These are phyloP conservation scores for Deilephila porcellus DNA, from an alignment of 2,888 invertebrate genomes.

Conservation along the genomic window DNA sequence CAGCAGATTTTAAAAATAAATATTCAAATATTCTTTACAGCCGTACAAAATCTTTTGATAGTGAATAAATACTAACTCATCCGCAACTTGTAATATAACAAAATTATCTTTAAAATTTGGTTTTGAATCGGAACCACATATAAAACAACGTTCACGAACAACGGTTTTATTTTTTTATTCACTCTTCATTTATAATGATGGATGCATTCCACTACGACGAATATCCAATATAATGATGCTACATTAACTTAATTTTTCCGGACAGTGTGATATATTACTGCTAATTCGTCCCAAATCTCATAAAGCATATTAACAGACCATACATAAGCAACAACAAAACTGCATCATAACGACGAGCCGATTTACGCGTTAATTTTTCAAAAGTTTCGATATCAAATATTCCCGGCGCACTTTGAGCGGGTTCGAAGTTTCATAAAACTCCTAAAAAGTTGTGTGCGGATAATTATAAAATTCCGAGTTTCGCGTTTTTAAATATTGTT, in stretches of 20 bases:
- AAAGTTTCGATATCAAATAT: not conserved
- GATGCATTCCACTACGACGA: not conserved
- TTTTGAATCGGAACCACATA: too few relatives aligned
- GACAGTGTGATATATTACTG: not conserved
- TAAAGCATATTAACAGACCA: too few relatives aligned
- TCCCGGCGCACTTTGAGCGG: not conserved
- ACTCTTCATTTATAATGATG: not conserved
- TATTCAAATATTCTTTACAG: too few relatives aligned
- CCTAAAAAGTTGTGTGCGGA: not conserved
- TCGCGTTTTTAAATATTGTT: slow-evolving; percentile 6
- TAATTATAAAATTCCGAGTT: not conserved
- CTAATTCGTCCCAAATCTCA: not conserved
- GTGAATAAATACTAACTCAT: too few relatives aligned
- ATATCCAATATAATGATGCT: not conserved
- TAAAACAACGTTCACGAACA: too few relatives aligned
- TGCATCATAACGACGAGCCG: too few relatives aligned
- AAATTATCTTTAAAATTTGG: too few relatives aligned
- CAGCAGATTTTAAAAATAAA: too few relatives aligned
- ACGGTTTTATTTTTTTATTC: not conserved
- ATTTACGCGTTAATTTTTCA: not conserved
- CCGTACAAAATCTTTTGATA: too few relatives aligned
- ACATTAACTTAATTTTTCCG: not conserved
- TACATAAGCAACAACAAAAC: too few relatives aligned
- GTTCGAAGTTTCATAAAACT: slow-evolving; percentile 3
- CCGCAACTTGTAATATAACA: too few relatives aligned